Conservation (phyloP, 2,113 vertebrate genomes). For the Aegypius monachus region DNA sequence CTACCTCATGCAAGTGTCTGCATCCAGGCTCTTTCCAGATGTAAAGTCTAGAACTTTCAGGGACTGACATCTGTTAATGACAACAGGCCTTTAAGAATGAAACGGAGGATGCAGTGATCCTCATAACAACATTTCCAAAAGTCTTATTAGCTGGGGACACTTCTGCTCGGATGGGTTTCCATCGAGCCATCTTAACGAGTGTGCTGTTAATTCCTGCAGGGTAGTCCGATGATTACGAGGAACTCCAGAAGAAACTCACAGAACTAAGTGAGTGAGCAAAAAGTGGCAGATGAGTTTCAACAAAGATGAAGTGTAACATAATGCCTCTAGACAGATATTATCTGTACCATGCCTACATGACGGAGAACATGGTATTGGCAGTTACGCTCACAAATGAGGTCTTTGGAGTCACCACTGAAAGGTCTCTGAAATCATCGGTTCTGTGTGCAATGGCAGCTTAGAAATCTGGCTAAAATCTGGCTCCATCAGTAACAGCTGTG, state of each 20-base stretch:
- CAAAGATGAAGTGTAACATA: background rate
- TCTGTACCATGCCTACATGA: background rate
- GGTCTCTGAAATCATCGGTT: background rate
- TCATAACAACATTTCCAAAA: background rate
- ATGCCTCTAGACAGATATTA: background rate
- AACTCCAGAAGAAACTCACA: background rate
- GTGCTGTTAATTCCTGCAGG: background rate
- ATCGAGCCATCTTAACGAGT: background rate
- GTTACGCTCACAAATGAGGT: accelerated
- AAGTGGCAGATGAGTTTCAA: background rate
- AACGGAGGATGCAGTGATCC: background rate
- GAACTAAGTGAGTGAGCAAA: background rate
- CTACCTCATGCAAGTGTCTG: background rate
- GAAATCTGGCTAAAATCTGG: background rate
- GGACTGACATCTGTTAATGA: background rate
- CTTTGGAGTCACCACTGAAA: background rate
- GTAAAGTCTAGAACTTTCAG: background rate
- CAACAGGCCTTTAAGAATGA: background rate
- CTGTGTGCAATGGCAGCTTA: background rate
- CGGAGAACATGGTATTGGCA: background rate
- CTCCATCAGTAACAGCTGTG: background rate
- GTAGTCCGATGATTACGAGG: background rate
- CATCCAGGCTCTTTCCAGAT: background rate
- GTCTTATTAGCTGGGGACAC: background rate
- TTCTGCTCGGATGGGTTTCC: background rate